A percentile compares a stretch with the other conserved stretches of the same genome.
These are phyloP conservation scores for Sebastes miniatus DNA, from an alignment of 2,797 vertebrate species.

Conservation along the genomic window DNA sequence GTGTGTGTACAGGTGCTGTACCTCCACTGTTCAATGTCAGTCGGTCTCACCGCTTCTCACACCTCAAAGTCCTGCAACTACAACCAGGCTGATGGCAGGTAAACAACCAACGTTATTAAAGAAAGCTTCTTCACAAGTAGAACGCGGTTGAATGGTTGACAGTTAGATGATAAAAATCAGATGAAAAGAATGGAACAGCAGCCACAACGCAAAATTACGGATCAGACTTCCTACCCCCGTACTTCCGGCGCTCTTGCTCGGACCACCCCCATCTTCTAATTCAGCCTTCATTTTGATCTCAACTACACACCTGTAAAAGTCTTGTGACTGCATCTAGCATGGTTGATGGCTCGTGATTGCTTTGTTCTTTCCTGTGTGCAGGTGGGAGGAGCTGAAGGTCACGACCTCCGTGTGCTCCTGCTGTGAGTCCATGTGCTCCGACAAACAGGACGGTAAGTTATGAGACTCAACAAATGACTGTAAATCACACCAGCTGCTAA, in stretches of 20 bases:
- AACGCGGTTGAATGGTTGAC: not conserved
- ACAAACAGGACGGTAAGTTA: slow-evolving; percentile 48
- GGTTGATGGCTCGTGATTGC: not conserved
- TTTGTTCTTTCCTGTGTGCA: slow-evolving; percentile 13
- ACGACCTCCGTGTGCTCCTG: slow-evolving; percentile 61
- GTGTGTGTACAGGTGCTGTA: slow-evolving; percentile 53
- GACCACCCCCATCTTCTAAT: no score
- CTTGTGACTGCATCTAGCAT: no score
- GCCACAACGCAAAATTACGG: no score
- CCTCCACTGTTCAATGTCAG: slow-evolving; percentile 72
- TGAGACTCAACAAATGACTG: not conserved
- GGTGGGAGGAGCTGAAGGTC: slow-evolving; percentile 74
- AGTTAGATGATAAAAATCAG: not conserved
- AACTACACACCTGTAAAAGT: no score
- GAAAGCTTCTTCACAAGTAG: not conserved
- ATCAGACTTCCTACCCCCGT: not conserved
- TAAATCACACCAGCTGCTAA: not conserved
- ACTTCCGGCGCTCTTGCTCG: no score
- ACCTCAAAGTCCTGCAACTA: slow-evolving; percentile 75
- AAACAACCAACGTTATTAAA: not conserved
- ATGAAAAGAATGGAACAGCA: not conserved
- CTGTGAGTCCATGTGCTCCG: slow-evolving; percentile 64
- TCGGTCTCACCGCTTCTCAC: slow-evolving; percentile 28
- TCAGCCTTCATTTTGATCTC: no score
- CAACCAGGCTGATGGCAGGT: slow-evolving; percentile 59